Conservation (phyloP, 2,797 vertebrate genomes). For the Petrocephalus schoutedeni region DNA sequence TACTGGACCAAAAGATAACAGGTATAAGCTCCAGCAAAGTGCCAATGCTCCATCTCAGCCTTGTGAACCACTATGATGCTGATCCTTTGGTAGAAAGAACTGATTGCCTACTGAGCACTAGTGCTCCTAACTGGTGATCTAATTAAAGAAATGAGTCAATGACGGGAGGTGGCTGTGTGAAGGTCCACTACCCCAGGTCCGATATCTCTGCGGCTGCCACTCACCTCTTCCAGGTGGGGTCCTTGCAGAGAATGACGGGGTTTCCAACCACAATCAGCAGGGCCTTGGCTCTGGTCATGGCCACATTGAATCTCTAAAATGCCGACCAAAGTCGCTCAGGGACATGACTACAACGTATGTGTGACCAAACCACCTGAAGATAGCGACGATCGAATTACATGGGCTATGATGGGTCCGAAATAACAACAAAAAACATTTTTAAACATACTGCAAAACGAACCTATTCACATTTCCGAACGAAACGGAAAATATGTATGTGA, state of each 20-base stretch:
- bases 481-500: neutral
- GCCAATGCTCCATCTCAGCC: neutral
- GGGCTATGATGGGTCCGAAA: too few species aligned
- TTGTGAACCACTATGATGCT: neutral
- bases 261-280: conserved; percentile 86
- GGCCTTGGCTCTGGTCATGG: conserved; percentile 84
- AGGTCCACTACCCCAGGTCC: neutral
- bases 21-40: neutral
- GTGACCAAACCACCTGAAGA: neutral
- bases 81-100: neutral
- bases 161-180: neutral
- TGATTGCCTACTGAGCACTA: neutral
- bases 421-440: neutral
- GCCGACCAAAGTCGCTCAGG: neutral
- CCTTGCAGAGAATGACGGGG: conserved; percentile 74
- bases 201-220: neutral
- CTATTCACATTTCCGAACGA: neutral
- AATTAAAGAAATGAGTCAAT: neutral
- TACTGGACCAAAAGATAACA: neutral
- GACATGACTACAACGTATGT: neutral
- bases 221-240: conserved; percentile 78
- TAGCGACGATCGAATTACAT: neutral
- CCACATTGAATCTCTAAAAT: conserved; percentile 84
- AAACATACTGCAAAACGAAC: neutral
- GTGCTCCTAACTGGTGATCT: neutral